These are phyloP conservation scores for Globia sparganii DNA, from an alignment of 2,888 invertebrate genomes.

Conservation along the genomic window DNA sequence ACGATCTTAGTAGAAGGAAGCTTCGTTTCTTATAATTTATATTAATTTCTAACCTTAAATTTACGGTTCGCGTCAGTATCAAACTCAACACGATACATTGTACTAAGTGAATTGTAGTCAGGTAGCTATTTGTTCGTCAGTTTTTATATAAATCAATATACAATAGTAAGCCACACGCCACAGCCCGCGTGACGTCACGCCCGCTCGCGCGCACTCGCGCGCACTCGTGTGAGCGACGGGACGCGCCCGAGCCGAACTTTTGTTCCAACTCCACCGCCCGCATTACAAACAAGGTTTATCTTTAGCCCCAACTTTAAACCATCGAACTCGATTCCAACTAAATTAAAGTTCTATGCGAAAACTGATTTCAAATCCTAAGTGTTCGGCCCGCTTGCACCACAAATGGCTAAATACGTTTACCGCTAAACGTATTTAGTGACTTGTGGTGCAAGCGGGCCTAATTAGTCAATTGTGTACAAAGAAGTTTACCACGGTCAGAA, in stretches of 20 bases:
- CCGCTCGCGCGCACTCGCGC: neutral
- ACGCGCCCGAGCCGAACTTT: neutral
- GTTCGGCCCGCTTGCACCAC: neutral
- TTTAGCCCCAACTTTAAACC: neutral
- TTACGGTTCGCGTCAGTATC: slow-evolving; percentile 45
- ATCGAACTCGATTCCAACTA: neutral
- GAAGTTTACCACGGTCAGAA: neutral
- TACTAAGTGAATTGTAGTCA: slow-evolving; percentile 63
- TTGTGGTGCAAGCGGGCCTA: neutral
- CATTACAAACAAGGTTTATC: neutral
- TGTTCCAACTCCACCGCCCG: neutral
- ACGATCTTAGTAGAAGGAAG: slow-evolving; percentile 63
- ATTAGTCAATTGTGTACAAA: neutral
- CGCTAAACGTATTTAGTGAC: neutral
- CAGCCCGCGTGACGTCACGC: slow-evolving; percentile 1
- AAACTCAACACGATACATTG: slow-evolving; percentile 53
- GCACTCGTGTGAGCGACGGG: neutral
- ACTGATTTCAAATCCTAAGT: neutral
- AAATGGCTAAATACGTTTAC: neutral
- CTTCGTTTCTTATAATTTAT: slow-evolving; percentile 59
- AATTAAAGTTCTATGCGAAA: neutral
- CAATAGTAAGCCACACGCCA: slow-evolving; percentile 31
- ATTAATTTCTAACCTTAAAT: slow-evolving; percentile 58
- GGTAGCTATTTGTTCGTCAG: slow-evolving; percentile 58
- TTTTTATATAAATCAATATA: slow-evolving; percentile 38